Percentiles rank a stretch among this genome's conserved stretches.
phyloP scores from a whole-genome alignment of 2,797 vertebrate species.

The Danio albolineatus region DNA sequence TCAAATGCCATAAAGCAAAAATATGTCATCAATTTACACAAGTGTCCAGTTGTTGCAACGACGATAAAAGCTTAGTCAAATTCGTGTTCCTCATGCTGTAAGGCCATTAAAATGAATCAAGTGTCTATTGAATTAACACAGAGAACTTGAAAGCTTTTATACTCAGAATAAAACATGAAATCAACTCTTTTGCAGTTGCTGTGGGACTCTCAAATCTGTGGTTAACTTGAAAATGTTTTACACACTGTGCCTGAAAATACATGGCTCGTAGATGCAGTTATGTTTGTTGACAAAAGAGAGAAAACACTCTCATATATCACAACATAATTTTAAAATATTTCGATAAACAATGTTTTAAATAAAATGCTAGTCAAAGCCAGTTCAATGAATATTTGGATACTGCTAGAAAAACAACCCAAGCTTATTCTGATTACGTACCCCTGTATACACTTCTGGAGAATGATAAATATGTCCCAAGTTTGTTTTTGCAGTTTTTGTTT shows the following conservation, averaged over 20 bases:
- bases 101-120: constrained; percentile 77
- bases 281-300: neutral
- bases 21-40: constrained; percentile 68
- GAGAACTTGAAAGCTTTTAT: constrained; percentile 79
- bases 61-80: constrained; percentile 77
- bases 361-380: constrained; percentile 54
- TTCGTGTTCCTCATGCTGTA: constrained; percentile 70
- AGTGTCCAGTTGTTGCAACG: constrained; percentile 74
- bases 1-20: constrained; percentile 60
- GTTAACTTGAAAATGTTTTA: constrained; percentile 20
- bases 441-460: no score
- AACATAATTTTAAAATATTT: neutral
- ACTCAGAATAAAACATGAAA: constrained; percentile 72
- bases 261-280: constrained; percentile 59
- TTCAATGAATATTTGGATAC: constrained; percentile 69
- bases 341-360: constrained; percentile 57
- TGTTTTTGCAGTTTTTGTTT: no score
- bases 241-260: constrained; percentile 55
- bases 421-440: no score
- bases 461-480: no score
- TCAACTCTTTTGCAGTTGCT: constrained; percentile 75
- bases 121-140: constrained; percentile 80
- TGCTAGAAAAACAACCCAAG: neutral
- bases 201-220: constrained; percentile 65
- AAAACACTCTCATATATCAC: no score